Evolutionary conservation across 2,888 invertebrate species (phyloP), one percentile per base, ranked within the genome.

Genomic region (Idaea biselata): DNA sequence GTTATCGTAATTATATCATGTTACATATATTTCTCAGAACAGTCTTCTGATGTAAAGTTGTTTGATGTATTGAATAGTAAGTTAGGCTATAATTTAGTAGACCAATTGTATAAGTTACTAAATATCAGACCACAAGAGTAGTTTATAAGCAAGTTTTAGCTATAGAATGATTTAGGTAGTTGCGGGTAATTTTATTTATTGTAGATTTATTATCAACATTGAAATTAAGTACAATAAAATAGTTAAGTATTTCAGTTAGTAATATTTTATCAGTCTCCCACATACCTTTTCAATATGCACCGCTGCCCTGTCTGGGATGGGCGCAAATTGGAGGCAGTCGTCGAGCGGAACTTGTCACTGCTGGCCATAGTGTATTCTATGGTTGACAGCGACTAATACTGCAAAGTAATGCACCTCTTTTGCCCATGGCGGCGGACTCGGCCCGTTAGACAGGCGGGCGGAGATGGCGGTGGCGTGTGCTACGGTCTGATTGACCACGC

Each of bases 21-120:
- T 59, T 81, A 80, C 70, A 77, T 89, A 63, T 89, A 83, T 73
- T 80, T 75, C 62, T 73, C 77, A 60, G 90, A 92, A 75, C 77
- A 73, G 57, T 69, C 74, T 58, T 67, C 74, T 16, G 71, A 72
- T 65, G 75, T 79, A 16, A 76, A 70, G 63, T 72, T 79, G 60
- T 60, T 79, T 59, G 75, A 81, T 74, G 70, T 86, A 60, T 25
- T 81, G 63, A 61, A 62, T 32, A 76, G 74, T 55, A 55, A 68
- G 44, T 11, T 44, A 44, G 44, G 44, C 44, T 44, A 44, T 44
- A 44, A 44, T 44, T 44, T 44, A 44, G 44, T 44, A 44, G 44
- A 44, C 11, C 5, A 44, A 14, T 44, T 44, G 44, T 8, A 44
- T 44, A 44, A 14, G 7, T 8, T 44, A 44, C 44, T 44, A 14